These are phyloP conservation scores for Drosophila borborema DNA, from an alignment of 2,888 invertebrate genomes.

Conservation along the genomic window DNA sequence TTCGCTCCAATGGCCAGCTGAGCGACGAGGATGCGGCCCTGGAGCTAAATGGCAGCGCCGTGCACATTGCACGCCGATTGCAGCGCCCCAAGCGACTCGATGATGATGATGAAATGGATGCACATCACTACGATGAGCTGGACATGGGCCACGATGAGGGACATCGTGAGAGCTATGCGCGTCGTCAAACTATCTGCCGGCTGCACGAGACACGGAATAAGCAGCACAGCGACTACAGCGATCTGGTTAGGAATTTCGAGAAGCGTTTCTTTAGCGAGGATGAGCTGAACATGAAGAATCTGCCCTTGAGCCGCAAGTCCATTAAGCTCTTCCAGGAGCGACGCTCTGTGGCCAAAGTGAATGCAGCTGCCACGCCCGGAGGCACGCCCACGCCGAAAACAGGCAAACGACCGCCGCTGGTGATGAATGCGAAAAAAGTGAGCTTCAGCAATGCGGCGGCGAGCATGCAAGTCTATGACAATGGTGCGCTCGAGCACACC, in stretches of 20 bases:
- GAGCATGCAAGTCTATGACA: slow-evolving; percentile 69
- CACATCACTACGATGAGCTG: slow-evolving; percentile 55
- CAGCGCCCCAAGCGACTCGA: slow-evolving; percentile 85
- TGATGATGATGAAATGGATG: slow-evolving; percentile 73
- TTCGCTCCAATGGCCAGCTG: slow-evolving; percentile 74
- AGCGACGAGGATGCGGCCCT: slow-evolving; percentile 85
- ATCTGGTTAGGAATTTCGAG: slow-evolving; percentile 84
- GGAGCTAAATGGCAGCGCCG: slow-evolving; percentile 87
- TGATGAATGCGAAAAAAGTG: slow-evolving; percentile 42
- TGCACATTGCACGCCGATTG: slow-evolving; percentile 87
- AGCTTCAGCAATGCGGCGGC: slow-evolving; percentile 51
- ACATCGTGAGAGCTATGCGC: slow-evolving; percentile 60
- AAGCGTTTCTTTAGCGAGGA: slow-evolving; percentile 81
- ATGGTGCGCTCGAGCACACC: slow-evolving; percentile 70
- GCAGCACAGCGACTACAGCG: slow-evolving; percentile 80
- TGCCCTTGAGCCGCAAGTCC: slow-evolving; percentile 83
- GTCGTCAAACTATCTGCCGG: slow-evolving; percentile 83
- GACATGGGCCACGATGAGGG: slow-evolving; percentile 41
- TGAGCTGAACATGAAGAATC: slow-evolving; percentile 80
- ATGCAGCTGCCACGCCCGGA: slow-evolving; percentile 56
- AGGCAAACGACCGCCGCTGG: slow-evolving; percentile 45
- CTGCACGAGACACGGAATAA: slow-evolving; percentile 80
- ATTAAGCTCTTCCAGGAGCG: slow-evolving; percentile 80
- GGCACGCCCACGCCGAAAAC: slow-evolving; percentile 54
- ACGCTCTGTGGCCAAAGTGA: slow-evolving; percentile 74